These are phyloP conservation scores for Piezodorus guildinii DNA, from an alignment of 1,140 invertebrate species.

Conservation along the genomic window DNA sequence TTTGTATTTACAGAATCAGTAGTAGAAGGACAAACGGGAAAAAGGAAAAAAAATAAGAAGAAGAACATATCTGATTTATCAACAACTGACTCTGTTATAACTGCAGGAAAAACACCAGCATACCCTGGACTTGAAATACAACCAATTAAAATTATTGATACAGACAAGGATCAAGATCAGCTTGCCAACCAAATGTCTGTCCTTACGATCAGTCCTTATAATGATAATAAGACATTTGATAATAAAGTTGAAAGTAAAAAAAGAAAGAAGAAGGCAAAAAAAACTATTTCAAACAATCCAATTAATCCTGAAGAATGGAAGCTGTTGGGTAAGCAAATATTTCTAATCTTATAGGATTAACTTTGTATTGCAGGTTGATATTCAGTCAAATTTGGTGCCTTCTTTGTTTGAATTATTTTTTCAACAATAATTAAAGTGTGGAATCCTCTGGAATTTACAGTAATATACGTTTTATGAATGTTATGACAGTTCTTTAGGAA, in stretches of 20 bases:
- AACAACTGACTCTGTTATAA: not conserved
- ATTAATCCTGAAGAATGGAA: conserved; percentile 20
- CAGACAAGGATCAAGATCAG: not conserved
- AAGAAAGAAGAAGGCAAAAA: conserved; percentile 30
- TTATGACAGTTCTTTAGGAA: too few relatives aligned
- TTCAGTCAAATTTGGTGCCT: too few relatives aligned
- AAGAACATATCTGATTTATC: conserved; percentile 38
- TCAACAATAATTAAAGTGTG: too few relatives aligned
- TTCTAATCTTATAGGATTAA: too few relatives aligned
- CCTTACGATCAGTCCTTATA: conserved; percentile 18
- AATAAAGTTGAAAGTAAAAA: conserved; percentile 20
- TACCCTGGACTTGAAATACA: conserved; percentile 19
- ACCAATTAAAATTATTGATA: conserved; percentile 3
- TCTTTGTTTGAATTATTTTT: too few relatives aligned
- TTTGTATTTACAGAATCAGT: conserved; percentile 7
- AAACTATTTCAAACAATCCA: conserved; percentile 17
- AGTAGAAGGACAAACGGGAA: conserved; percentile 29
- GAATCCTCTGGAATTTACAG: too few relatives aligned
- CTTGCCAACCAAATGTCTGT: conserved; percentile 19
- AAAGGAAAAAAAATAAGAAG: conserved; percentile 48
- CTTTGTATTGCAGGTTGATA: too few relatives aligned
- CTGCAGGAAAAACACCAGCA: not conserved
- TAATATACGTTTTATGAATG: too few relatives aligned
- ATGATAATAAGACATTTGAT: conserved; percentile 2
- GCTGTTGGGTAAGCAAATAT: conserved; percentile 10